phyloP scores from a whole-genome alignment of 2,888 invertebrate species.

The Acleris cristana region DNA sequence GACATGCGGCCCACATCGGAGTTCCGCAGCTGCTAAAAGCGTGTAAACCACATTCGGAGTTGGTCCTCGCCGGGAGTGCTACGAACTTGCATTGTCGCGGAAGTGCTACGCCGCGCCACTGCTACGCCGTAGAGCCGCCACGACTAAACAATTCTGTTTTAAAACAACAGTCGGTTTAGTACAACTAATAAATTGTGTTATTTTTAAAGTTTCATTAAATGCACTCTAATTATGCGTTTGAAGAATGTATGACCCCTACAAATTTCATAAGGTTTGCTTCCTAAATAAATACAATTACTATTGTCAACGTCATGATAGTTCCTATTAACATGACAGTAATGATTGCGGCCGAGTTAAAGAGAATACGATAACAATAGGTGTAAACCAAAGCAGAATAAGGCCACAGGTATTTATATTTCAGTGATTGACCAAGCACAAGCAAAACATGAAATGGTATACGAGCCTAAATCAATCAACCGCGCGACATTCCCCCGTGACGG shows the following conservation, averaged over 20 bases:
- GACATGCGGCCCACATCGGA: conserved; percentile 19
- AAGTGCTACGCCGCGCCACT: conserved; percentile 25
- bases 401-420: not conserved
- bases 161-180: not conserved
- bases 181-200: too few relatives aligned
- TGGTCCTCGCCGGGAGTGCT: conserved; percentile 23
- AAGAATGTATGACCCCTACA: too few relatives aligned
- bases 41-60: conserved; percentile 30
- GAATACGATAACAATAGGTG: too few relatives aligned
- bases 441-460: not conserved
- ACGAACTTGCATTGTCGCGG: conserved; percentile 24
- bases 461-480: conserved; percentile 25
- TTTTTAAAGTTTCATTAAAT: too few relatives aligned
- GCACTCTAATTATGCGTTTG: too few relatives aligned
- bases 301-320: too few relatives aligned
- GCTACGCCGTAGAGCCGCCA: conserved; percentile 25
- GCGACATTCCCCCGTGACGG: conserved; percentile 23
- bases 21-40: conserved; percentile 30
- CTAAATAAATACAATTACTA: too few relatives aligned
- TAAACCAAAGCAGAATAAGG: too few relatives aligned
- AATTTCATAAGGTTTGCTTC: too few relatives aligned
- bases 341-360: too few relatives aligned
- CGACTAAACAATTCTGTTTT: not conserved
- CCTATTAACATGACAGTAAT: too few relatives aligned
- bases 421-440: conserved; percentile 1